Evolutionary conservation across 2,113 vertebrate genomes (phyloP).

Genomic region (Aramus guarauna): DNA sequence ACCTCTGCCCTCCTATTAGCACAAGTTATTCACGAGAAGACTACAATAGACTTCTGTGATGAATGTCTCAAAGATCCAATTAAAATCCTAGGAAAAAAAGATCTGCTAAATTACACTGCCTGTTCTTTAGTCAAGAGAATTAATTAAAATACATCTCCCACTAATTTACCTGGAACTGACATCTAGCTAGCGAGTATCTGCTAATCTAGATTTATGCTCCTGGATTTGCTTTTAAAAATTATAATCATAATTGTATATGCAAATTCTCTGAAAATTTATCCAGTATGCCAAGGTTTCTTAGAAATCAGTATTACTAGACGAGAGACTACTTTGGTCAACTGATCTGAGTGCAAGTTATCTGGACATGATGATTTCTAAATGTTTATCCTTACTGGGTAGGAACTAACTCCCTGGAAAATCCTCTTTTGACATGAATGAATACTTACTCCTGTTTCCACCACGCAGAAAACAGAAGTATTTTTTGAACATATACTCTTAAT

Average conservation of each 20-base stretch:
- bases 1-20: background rate
- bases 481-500: background rate
- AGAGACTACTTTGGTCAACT: background rate
- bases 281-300: background rate
- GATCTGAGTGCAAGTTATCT: background rate
- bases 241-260: background rate
- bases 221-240: background rate
- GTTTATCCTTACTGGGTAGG: background rate
- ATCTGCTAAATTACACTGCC: background rate
- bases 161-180: background rate
- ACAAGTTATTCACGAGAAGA: background rate
- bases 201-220: background rate
- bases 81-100: background rate
- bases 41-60: background rate
- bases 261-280: background rate
- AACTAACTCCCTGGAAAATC: background rate
- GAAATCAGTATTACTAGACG: background rate
- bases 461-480: background rate
- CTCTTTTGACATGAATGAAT: background rate
- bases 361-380: background rate
- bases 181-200: background rate
- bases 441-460: background rate
- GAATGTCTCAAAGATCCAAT: background rate
- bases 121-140: background rate
- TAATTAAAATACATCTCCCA: background rate